A percentile compares a stretch with the other conserved stretches of the same genome.
phyloP scores from a whole-genome alignment of 1,140 invertebrate genomes.

The Ylistrum balloti region DNA sequence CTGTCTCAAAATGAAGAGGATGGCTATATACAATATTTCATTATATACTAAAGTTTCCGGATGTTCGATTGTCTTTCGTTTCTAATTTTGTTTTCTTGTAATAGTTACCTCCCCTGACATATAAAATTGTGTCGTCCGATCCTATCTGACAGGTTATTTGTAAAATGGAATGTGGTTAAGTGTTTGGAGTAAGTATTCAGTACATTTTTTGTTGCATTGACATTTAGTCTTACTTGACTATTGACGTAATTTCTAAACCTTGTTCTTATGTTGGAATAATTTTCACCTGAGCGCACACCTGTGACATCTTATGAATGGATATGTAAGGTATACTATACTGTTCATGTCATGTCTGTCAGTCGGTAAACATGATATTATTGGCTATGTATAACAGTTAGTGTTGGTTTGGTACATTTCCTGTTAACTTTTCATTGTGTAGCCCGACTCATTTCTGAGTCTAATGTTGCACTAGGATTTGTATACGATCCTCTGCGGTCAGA shows the following conservation, averaged over 20 bases:
- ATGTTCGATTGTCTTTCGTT: not conserved
- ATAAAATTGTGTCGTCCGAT: not conserved
- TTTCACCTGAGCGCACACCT: not conserved
- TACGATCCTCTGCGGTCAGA: no score
- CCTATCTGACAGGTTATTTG: not conserved
- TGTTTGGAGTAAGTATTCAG: not conserved
- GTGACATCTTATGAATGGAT: not conserved
- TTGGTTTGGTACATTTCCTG: not conserved
- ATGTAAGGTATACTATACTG: no score
- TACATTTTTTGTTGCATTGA: not conserved
- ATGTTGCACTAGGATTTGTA: no score
- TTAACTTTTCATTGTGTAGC: not conserved
- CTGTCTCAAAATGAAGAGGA: no score
- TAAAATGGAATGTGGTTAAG: slow-evolving; percentile 39
- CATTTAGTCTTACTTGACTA: not conserved
- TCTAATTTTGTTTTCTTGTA: not conserved
- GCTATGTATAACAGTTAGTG: not conserved
- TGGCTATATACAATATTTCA: no score
- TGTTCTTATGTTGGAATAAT: not conserved
- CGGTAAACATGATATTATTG: no score
- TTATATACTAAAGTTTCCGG: not conserved
- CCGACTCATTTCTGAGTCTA: no score
- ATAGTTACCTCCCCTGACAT: not conserved
- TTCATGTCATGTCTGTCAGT: no score
- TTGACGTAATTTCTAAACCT: not conserved